Conservation (phyloP, 1,140 invertebrate species). For the Choristoneura fumiferana region DNA sequence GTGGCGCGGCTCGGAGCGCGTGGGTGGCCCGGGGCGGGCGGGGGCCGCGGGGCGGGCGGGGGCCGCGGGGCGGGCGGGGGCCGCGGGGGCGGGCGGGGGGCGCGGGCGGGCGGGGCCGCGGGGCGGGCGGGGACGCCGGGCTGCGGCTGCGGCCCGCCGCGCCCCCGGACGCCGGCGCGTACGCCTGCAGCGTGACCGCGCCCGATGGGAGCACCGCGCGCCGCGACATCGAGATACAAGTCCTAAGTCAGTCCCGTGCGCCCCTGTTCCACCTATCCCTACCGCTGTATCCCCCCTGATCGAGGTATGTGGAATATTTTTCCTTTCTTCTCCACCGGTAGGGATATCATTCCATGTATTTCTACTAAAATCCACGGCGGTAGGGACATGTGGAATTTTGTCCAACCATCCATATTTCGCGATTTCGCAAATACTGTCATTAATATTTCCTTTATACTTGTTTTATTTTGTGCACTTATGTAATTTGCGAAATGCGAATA, state of each 20-base stretch:
- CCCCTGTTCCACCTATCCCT: too few relatives aligned
- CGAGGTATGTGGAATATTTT: too few relatives aligned
- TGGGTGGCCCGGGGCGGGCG: slow-evolving; percentile 36
- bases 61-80: slow-evolving; percentile 83
- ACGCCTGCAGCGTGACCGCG: slow-evolving; percentile 88
- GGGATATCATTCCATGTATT: too few relatives aligned
- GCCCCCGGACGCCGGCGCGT: slow-evolving; percentile 83
- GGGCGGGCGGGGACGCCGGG: slow-evolving; percentile 76
- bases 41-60: slow-evolving; percentile 43
- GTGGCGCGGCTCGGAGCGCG: slow-evolving; percentile 40
- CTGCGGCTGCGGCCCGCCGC: slow-evolving; percentile 85
- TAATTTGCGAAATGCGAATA: too few relatives aligned
- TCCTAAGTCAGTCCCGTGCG: slow-evolving; percentile 84
- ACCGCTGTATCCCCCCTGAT: too few relatives aligned
- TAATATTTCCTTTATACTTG: too few relatives aligned
- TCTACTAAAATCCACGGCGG: too few relatives aligned
- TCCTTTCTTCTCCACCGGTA: too few relatives aligned
- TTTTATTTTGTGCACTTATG: too few relatives aligned
- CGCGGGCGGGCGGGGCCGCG: slow-evolving; percentile 39
- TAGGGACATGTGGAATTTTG: too few relatives aligned
- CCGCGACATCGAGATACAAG: slow-evolving; percentile 83
- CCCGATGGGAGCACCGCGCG: slow-evolving; percentile 85
- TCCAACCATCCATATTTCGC: too few relatives aligned
- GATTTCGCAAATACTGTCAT: too few relatives aligned
- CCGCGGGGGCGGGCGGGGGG: slow-evolving; percentile 74